Percentiles rank a stretch among this genome's conserved stretches.
Evolutionary conservation across 2,888 invertebrate species (phyloP).

Genomic region (Dugesia japonica): DNA sequence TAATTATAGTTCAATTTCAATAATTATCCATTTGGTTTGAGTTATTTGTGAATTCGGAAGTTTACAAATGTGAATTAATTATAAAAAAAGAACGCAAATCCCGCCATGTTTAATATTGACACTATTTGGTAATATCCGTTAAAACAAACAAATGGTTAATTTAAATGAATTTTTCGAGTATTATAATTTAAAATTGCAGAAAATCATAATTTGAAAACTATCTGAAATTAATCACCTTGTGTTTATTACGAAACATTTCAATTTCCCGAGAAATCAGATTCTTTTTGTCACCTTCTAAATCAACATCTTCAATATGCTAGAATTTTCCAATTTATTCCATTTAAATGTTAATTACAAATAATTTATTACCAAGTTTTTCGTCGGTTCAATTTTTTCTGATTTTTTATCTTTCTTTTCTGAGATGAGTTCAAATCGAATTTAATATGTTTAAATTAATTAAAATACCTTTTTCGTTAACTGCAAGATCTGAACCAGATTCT

Average conservation of each 20-base stretch:
- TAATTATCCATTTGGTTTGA: too few species aligned
- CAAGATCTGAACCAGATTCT: background rate
- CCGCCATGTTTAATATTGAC: too few species aligned
- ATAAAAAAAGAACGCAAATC: too few species aligned
- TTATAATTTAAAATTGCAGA: too few species aligned
- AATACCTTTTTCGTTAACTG: background rate
- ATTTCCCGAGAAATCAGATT: slow-evolving; percentile 90
- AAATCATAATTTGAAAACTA: background rate
- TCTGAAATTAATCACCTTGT: slow-evolving; percentile 30
- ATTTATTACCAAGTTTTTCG: slow-evolving; percentile 7
- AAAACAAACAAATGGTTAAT: too few species aligned
- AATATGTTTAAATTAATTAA: background rate
- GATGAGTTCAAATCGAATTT: slow-evolving; percentile 38
- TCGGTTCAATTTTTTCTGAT: slow-evolving; percentile 37
- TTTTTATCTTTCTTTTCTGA: slow-evolving; percentile 39
- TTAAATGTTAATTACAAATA: slow-evolving; percentile 7
- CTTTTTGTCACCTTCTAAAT: slow-evolving; percentile 84
- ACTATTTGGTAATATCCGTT: too few species aligned
- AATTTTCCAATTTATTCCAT: slow-evolving; percentile 21
- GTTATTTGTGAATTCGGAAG: too few species aligned
- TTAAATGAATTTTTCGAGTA: too few species aligned
- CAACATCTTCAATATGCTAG: slow-evolving; percentile 52
- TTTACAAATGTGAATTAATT: too few species aligned
- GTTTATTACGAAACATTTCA: slow-evolving; percentile 64
- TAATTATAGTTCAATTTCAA: too few species aligned